phyloP scores from a whole-genome alignment of 1,140 invertebrate genomes.

The Pseudomyrmex sp. region DNA sequence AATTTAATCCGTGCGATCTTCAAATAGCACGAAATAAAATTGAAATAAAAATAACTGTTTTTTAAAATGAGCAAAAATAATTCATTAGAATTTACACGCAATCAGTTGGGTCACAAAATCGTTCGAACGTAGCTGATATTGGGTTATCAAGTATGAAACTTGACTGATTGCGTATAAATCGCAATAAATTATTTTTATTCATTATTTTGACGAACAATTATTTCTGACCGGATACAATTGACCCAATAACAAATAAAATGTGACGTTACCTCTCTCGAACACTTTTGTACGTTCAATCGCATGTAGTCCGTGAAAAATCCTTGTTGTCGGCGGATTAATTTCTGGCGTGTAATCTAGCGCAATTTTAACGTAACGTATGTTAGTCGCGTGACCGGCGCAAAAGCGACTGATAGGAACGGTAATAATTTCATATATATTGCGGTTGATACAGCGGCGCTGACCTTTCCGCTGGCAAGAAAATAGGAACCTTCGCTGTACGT shows the following conservation, averaged over 20 bases:
- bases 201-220: no score
- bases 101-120: no score
- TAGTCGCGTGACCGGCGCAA: constrained; percentile 50
- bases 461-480: constrained; percentile 46
- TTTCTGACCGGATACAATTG: no score
- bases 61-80: no score
- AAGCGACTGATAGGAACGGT: constrained; percentile 56
- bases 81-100: no score
- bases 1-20: not conserved
- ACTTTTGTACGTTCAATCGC: not conserved
- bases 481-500: constrained; percentile 48
- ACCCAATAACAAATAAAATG: no score
- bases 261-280: no score
- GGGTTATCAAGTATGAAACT: no score
- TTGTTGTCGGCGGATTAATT: constrained; percentile 31
- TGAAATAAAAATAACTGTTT: no score
- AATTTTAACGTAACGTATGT: constrained; percentile 45
- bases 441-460: constrained; percentile 46
- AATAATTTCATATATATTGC: constrained; percentile 51
- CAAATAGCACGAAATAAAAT: not conserved
- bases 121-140: no score
- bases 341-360: constrained; percentile 23
- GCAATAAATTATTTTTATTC: no score
- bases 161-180: no score
- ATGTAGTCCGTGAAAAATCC: not conserved